Conservation (phyloP, 2,797 vertebrate species). For the Thunnus albacares region DNA sequence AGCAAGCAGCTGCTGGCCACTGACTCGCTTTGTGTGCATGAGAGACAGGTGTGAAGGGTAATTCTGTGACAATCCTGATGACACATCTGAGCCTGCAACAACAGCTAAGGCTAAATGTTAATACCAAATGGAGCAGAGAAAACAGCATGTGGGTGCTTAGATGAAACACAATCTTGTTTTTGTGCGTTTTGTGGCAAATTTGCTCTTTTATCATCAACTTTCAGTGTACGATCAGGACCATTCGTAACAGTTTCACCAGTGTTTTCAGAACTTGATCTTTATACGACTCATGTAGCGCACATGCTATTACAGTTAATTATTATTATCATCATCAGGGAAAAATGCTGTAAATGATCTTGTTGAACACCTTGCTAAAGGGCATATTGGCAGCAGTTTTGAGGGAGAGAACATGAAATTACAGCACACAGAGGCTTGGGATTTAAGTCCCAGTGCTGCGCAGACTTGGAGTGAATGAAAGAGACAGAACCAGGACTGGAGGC, state of each 20-base stretch:
- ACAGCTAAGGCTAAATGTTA: constrained; percentile 41
- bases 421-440: constrained; percentile 70
- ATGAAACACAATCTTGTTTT: neutral
- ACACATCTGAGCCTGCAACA: constrained; percentile 54
- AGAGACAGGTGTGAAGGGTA: constrained; percentile 65
- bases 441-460: constrained; percentile 66
- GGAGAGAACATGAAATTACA: constrained; percentile 72
- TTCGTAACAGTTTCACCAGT: neutral
- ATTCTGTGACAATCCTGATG: constrained; percentile 59
- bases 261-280: neutral
- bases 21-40: constrained; percentile 43
- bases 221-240: neutral
- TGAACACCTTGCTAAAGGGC: constrained; percentile 44
- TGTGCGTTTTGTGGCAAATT: neutral
- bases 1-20: constrained; percentile 53
- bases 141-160: constrained; percentile 6
- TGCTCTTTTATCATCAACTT: neutral
- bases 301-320: neutral
- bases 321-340: neutral
- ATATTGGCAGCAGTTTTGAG: constrained; percentile 43
- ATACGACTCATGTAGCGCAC: neutral
- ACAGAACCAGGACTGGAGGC: constrained; percentile 74
- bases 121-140: constrained; percentile 26
- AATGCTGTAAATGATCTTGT: neutral
- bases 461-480: constrained; percentile 63